phyloP scores from a whole-genome alignment of 2,888 invertebrate genomes.

The Selenia dentaria region DNA sequence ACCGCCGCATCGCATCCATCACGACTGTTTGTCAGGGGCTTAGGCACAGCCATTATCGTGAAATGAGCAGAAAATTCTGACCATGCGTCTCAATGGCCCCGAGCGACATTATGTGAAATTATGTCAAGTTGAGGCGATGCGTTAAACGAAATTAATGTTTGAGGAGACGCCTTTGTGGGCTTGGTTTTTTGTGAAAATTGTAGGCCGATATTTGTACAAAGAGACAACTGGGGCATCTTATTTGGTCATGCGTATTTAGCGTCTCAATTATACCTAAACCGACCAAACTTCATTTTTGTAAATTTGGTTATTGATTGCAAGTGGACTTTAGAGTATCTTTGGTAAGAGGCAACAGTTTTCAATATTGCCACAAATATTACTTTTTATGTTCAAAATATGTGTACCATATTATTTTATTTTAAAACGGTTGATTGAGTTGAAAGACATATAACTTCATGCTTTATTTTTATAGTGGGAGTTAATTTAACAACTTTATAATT shows the following conservation, averaged over 20 bases:
- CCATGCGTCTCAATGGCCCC: constrained; percentile 62
- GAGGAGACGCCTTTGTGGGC: constrained; percentile 11
- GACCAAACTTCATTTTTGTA: not conserved
- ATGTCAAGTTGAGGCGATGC: constrained; percentile 47
- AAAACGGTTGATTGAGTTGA: no score
- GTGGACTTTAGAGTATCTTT: no score
- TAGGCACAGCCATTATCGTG: constrained; percentile 59
- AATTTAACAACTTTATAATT: no score
- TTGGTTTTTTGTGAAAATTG: not conserved
- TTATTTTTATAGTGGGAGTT: no score
- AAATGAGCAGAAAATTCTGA: constrained; percentile 74
- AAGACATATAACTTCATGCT: no score
- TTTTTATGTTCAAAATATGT: no score
- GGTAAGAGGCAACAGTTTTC: not conserved
- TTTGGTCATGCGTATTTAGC: constrained; percentile 20
- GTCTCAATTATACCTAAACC: constrained; percentile 7
- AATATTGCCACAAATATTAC: no score
- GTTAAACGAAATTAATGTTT: constrained; percentile 49
- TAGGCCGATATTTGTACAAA: constrained; percentile 14
- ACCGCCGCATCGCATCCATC: constrained; percentile 68
- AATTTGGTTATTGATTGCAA: constrained; percentile 7
- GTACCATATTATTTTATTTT: no score
- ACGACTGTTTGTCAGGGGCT: constrained; percentile 62
- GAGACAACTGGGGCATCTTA: constrained; percentile 22
- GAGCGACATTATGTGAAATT: constrained; percentile 64